Conservation (phyloP, 2,113 vertebrate species). For the Eulemur macaco region DNA sequence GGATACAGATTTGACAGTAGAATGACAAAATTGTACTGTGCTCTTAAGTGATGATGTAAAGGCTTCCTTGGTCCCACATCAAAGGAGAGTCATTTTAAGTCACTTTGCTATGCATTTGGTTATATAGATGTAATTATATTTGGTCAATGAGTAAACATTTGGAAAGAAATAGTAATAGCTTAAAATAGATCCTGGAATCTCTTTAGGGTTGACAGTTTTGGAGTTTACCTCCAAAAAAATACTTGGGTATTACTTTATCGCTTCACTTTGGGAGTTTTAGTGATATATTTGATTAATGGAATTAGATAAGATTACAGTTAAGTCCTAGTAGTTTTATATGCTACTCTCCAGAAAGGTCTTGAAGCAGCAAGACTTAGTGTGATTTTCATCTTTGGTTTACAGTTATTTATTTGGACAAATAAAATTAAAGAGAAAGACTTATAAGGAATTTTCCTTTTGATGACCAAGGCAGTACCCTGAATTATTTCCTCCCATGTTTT, state of each 20-base stretch:
- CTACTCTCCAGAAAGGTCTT: not conserved
- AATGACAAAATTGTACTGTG: not conserved
- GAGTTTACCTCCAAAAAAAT: not conserved
- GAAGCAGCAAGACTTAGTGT: not conserved
- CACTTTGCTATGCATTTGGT: not conserved
- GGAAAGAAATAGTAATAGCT: not conserved
- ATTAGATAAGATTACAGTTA: not conserved
- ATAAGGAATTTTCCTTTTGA: constrained; percentile 8
- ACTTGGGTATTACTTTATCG: not conserved
- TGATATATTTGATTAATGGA: not conserved
- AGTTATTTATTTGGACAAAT: constrained; percentile 6
- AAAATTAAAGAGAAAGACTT: not conserved
- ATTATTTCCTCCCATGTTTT: constrained; percentile 69
- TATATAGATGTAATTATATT: not conserved
- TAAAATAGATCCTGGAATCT: not conserved
- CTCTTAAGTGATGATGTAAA: not conserved
- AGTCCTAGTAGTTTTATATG: not conserved
- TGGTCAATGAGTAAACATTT: constrained; percentile 7
- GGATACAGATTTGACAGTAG: not conserved
- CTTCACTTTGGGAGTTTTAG: not conserved
- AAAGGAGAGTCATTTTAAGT: not conserved
- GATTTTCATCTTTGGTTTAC: constrained; percentile 39
- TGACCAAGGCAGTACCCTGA: not conserved
- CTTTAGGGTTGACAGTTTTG: not conserved
- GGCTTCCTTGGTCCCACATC: not conserved